Evolutionary conservation across 2,888 invertebrate species (phyloP).

Genomic region (Eucriotettix oculatus): DNA sequence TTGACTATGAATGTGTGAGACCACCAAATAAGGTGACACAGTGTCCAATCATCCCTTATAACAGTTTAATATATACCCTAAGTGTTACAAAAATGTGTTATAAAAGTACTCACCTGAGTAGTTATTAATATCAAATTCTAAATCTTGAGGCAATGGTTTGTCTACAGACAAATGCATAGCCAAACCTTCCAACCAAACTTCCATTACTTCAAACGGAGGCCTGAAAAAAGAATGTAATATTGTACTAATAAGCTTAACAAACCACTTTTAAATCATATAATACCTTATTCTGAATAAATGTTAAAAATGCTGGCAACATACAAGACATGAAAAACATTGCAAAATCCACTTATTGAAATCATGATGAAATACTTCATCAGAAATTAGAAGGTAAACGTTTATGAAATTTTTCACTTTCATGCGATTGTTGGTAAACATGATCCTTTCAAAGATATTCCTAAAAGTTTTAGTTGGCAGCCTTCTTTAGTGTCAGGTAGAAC

Average conservation of each 20-base stretch:
- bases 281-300: background rate
- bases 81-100: background rate
- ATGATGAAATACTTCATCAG: background rate
- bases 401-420: no score
- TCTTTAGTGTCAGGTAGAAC: no score
- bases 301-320: background rate
- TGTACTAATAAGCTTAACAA: background rate
- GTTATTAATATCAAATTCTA: slow-evolving; percentile 59
- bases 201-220: slow-evolving; percentile 77
- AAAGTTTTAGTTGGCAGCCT: no score
- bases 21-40: no score
- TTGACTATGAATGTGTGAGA: no score
- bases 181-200: slow-evolving; percentile 73
- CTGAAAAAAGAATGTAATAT: slow-evolving; percentile 27
- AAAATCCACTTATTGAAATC: background rate
- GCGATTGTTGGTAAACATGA: no score
- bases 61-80: no score
- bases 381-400: no score
- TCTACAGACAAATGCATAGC: slow-evolving; percentile 52
- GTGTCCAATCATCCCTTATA: no score
- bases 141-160: slow-evolving; percentile 42
- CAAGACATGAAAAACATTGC: background rate
- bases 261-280: background rate
- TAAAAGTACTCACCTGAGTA: slow-evolving; percentile 27
- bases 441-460: no score